A percentile compares a stretch with the other conserved stretches of the same genome.
phyloP scores from a whole-genome alignment of 2,797 vertebrate genomes.

The Strix occidentalis region DNA sequence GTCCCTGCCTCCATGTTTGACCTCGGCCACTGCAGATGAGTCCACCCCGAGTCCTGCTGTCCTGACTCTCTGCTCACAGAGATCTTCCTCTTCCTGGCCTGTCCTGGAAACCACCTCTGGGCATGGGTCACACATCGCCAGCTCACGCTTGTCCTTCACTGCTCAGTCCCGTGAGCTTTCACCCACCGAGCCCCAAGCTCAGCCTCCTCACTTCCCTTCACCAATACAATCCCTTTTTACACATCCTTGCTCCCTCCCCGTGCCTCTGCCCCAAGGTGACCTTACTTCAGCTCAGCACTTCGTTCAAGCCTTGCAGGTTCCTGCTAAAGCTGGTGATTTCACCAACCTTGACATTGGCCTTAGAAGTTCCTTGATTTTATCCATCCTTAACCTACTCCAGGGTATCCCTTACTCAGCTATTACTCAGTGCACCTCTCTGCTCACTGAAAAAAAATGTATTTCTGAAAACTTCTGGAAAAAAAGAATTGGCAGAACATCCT shows the following conservation, averaged over 20 bases:
- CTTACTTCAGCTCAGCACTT: neutral
- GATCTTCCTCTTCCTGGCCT: neutral
- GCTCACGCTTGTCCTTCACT: neutral
- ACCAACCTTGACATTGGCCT: neutral
- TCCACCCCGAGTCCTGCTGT: neutral
- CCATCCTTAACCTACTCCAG: neutral
- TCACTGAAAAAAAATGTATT: neutral
- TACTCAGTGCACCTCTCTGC: neutral
- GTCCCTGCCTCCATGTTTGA: neutral
- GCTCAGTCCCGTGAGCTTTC: neutral
- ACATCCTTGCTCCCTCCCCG: neutral
- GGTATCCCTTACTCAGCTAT: neutral
- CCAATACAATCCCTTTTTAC: no score
- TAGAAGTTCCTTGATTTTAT: neutral
- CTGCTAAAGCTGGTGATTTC: neutral
- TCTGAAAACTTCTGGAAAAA: neutral
- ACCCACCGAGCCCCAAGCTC: neutral
- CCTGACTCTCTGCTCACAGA: neutral
- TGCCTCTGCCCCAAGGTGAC: neutral
- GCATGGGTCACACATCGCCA: rapidly evolving
- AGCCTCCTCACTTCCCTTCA: neutral
- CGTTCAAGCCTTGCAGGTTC: neutral
- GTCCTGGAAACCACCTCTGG: neutral
- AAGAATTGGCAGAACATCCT: neutral
- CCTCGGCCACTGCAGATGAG: rapidly evolving